Conservation (phyloP, 64 coral and sea anemone genomes). For the Pachyseris speciosa region DNA sequence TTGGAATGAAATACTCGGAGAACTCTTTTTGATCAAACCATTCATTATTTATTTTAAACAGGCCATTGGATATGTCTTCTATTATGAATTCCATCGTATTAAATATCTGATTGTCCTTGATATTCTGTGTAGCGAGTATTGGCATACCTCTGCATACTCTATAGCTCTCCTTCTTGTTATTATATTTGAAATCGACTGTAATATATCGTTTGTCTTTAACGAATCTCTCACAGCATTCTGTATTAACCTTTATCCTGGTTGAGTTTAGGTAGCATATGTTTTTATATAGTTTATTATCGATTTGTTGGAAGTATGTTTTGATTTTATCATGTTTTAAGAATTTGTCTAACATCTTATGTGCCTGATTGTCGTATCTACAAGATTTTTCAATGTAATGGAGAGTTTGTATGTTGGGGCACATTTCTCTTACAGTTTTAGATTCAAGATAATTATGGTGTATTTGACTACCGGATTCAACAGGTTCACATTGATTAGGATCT, state of each 20-base stretch:
- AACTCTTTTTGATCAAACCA: neutral
- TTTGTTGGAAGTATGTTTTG: neutral
- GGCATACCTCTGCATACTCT: neutral
- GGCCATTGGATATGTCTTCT: neutral
- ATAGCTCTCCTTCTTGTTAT: neutral
- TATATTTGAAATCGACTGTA: slow-evolving; percentile 10
- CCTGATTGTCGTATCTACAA: neutral
- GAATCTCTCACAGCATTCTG: neutral
- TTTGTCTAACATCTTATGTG: neutral
- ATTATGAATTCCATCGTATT: slow-evolving; percentile 49
- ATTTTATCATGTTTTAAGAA: slow-evolving; percentile 38
- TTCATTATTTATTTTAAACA: neutral
- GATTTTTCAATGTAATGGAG: neutral
- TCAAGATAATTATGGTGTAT: neutral
- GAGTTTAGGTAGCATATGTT: slow-evolving; percentile 38
- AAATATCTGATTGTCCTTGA: slow-evolving; percentile 21
- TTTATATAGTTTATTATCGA: neutral
- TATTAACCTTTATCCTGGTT: slow-evolving; percentile 4
- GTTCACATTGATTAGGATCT: neutral
- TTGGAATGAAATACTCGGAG: slow-evolving; percentile 1
- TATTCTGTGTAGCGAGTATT: slow-evolving; percentile 16
- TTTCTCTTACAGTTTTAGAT: neutral
- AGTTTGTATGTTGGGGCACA: neutral
- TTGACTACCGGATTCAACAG: slow-evolving; percentile 14
- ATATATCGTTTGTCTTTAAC: neutral